A percentile compares a stretch with the other conserved stretches of the same genome.
phyloP scores from a whole-genome alignment of 1,140 invertebrate species.

The Pogonognathellus flavescens region DNA sequence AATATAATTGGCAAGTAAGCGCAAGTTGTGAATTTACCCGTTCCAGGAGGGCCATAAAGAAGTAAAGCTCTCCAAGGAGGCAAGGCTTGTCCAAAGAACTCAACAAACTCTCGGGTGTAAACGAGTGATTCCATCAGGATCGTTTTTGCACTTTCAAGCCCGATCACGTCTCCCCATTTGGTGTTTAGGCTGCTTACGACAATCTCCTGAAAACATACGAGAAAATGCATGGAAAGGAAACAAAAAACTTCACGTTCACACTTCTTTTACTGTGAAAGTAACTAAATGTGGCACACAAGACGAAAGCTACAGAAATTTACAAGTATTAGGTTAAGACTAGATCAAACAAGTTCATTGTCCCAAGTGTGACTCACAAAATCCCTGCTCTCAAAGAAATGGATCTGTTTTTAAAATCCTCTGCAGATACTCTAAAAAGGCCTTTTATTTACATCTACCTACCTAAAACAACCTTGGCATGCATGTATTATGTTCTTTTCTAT shows the following conservation, averaged over 20 bases:
- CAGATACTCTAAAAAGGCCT: no score
- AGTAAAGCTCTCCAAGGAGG: constrained; percentile 88
- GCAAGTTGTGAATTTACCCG: constrained; percentile 68
- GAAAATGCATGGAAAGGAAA: constrained; percentile 12
- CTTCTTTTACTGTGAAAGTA: neutral
- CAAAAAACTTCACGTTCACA: constrained; percentile 30
- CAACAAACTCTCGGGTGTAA: constrained; percentile 87
- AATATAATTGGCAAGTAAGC: neutral
- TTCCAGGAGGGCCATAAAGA: constrained; percentile 88
- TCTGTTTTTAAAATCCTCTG: no score
- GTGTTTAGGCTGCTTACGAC: constrained; percentile 77
- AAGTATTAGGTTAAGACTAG: constrained; percentile 4
- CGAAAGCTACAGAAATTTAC: neutral
- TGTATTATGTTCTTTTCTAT: no score
- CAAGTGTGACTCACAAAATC: constrained; percentile 10
- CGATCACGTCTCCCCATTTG: constrained; percentile 78
- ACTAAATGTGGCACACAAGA: neutral
- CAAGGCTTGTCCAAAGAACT: constrained; percentile 83
- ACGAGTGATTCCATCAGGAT: constrained; percentile 90
- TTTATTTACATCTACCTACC: no score
- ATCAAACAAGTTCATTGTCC: constrained; percentile 50
- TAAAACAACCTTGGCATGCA: no score
- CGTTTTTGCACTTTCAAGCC: constrained; percentile 83
- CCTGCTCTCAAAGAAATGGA: neutral
- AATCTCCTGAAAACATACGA: constrained; percentile 74